A percentile compares a stretch with the other conserved stretches of the same genome.
phyloP scores from a whole-genome alignment of 2,797 vertebrate genomes.

The Malacoraja senta region DNA sequence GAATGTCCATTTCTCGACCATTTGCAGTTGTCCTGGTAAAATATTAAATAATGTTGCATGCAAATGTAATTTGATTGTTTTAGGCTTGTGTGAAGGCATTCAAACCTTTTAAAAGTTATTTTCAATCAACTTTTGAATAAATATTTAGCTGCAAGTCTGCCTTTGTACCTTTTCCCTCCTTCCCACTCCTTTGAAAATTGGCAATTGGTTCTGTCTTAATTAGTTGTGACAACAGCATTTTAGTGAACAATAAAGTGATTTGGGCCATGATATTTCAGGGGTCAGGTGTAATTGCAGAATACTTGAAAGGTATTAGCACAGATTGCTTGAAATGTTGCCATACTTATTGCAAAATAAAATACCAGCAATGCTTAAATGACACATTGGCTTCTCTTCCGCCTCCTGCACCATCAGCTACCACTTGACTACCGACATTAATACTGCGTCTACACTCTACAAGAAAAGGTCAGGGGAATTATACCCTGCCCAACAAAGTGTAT shows the following conservation, averaged over 20 bases:
- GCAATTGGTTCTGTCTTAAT: slow-evolving; percentile 8
- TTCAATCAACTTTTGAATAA: slow-evolving; percentile 35
- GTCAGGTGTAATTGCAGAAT: not conserved
- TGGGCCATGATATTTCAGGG: slow-evolving; percentile 20
- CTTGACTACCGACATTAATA: no score
- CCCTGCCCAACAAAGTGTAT: no score
- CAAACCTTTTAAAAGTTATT: slow-evolving; percentile 21
- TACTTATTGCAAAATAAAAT: slow-evolving; percentile 11
- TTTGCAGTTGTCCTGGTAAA: slow-evolving; percentile 12
- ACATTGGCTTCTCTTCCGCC: not conserved
- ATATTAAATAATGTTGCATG: slow-evolving; percentile 32
- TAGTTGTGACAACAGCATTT: not conserved
- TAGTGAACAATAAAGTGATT: slow-evolving; percentile 12
- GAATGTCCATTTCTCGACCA: slow-evolving; percentile 15
- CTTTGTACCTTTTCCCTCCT: not conserved
- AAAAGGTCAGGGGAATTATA: no score
- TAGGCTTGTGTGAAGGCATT: slow-evolving; percentile 11
- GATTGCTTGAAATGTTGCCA: slow-evolving; percentile 17
- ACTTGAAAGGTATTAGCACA: not conserved
- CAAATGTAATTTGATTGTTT: slow-evolving; percentile 31
- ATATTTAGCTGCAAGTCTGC: not conserved
- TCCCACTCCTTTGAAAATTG: not conserved
- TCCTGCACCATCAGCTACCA: not conserved
- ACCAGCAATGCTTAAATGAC: slow-evolving; percentile 5
- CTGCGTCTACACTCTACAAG: no score